Conservation (phyloP, 2,888 invertebrate species). For the Scaptomyza caliginosa region DNA sequence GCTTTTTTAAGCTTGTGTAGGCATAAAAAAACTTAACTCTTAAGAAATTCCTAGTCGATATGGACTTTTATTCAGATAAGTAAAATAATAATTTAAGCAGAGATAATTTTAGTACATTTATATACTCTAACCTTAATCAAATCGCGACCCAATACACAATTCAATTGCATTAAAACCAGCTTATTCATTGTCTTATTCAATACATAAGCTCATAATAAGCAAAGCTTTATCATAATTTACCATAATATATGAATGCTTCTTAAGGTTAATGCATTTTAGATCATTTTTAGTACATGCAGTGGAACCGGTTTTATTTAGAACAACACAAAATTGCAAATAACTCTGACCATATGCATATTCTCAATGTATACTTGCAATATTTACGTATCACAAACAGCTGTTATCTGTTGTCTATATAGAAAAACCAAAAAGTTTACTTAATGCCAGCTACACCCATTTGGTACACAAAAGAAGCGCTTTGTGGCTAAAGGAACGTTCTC, state of each 20-base stretch:
- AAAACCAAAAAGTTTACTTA: constrained; percentile 13
- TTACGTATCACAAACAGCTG: constrained; percentile 13
- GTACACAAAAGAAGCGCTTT: background rate
- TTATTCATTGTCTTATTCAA: too few relatives aligned
- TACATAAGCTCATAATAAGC: too few relatives aligned
- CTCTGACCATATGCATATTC: background rate
- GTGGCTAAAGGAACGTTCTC: constrained; percentile 10
- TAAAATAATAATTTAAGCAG: too few relatives aligned
- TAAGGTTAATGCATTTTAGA: background rate
- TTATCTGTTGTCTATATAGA: constrained; percentile 22
- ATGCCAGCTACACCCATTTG: constrained; percentile 13
- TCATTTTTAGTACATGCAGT: background rate
- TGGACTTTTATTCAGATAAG: too few relatives aligned
- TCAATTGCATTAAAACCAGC: background rate
- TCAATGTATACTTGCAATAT: constrained; percentile 2
- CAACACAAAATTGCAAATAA: background rate
- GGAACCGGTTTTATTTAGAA: background rate
- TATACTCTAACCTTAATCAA: too few relatives aligned
- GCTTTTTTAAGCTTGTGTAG: background rate
- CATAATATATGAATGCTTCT: too few relatives aligned
- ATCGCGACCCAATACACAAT: too few relatives aligned
- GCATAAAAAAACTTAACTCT: too few relatives aligned
- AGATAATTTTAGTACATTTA: too few relatives aligned
- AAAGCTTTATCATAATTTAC: background rate
- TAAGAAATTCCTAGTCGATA: too few relatives aligned